phyloP scores from a whole-genome alignment of 2,888 invertebrate species.

The Chymomyza procnemis region DNA sequence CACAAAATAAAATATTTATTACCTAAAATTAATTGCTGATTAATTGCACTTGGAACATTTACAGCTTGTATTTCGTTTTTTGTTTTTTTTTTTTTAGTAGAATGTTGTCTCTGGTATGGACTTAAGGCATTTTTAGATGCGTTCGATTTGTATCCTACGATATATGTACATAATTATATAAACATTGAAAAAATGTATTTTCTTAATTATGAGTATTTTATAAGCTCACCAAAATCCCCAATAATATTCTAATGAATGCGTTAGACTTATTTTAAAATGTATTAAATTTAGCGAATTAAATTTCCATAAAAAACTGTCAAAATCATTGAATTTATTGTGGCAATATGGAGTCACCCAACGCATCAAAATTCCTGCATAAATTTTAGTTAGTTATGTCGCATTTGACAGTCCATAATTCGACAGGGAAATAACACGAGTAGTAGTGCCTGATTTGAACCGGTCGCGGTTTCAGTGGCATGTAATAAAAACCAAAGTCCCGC shows the following conservation, averaged over 20 bases:
- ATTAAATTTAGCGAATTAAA: not conserved
- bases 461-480: constrained; percentile 59
- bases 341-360: constrained; percentile 50
- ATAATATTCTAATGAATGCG: not conserved
- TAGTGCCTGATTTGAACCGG: constrained; percentile 38
- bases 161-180: too few relatives aligned
- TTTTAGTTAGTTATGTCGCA: constrained; percentile 8
- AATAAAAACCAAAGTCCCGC: constrained; percentile 57
- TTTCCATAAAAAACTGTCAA: constrained; percentile 36
- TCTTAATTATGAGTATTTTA: not conserved
- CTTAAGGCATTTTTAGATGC: not conserved
- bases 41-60: constrained; percentile 40
- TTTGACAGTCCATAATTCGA: constrained; percentile 35
- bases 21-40: constrained; percentile 57
- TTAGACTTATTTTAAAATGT: not conserved
- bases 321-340: constrained; percentile 59
- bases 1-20: constrained; percentile 26
- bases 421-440: constrained; percentile 54
- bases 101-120: not conserved
- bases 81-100: too few relatives aligned
- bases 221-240: not conserved
- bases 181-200: not conserved
- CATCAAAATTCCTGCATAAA: constrained; percentile 63
- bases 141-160: too few relatives aligned
- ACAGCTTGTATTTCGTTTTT: not conserved